Base-by-base conservation (phyloP, 2,113 vertebrate genomes). In the Antechinus flavipes region DNA sequence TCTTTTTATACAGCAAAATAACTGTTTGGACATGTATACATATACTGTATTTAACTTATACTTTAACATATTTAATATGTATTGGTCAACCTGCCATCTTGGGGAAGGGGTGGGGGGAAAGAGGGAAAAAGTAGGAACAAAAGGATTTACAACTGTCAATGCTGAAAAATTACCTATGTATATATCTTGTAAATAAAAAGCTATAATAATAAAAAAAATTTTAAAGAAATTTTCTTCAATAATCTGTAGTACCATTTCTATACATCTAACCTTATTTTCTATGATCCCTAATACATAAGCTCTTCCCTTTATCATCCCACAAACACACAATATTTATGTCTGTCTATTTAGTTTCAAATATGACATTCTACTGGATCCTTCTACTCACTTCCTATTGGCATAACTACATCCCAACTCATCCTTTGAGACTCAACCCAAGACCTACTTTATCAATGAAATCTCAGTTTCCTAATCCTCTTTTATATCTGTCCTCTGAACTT, bases 401-500 rank as follows among this genome's bases (percentile, higher is more conserved):
- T n/a, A 42, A n/a, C 35, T n/a, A 84, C n/a, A 84, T 84, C 16
- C 68, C 16, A 55, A 91, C 42, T 10, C 26, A 90, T 61, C n/a
- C 49, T 68, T 61, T 50, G 53, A 92, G 46, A 42, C 1, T 54
- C 24, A 90, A 53, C 49, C 35, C 42, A 55, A 93, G 54, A 42
- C 2, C 22, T 55, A 91, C 9, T 6, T 92, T 49, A 90, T 91
- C 89, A 90, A 93, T 91, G 55, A 42, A 93, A 93, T 3, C 24
- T 93, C 4, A 76, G 16, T 42, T 93, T 55, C 46, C 53, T 91
- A 54, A 55, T 93, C 61, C 46, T 89, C 42, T 93, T 84, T 93
- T 91, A 24, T 84, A 76, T 55, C 58, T 93, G 56, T 93, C 56
- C 19, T 55, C 24, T 91, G 54, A 95, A 84, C 89, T 93, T 55